Evolutionary conservation across 2,888 invertebrate genomes (phyloP).

Genomic region (Oscheius sp.): DNA sequence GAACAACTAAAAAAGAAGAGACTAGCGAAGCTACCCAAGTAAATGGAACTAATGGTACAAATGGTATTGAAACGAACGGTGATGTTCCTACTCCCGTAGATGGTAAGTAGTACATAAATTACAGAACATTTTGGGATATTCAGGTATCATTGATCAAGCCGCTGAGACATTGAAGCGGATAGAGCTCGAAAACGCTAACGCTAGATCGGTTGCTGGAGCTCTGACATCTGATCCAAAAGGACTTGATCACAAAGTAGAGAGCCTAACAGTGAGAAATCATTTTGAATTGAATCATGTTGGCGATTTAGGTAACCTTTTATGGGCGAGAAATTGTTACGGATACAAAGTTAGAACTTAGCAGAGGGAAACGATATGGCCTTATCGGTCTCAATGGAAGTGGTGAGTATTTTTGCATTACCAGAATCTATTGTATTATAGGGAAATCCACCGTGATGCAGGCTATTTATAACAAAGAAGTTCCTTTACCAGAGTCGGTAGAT

Average conservation of each 20-base stretch:
- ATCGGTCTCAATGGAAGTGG: constrained; percentile 98
- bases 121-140: background rate
- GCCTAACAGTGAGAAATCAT: constrained; percentile 47
- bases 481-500: constrained; percentile 95
- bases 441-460: constrained; percentile 93
- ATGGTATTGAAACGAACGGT: constrained; percentile 27
- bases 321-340: constrained; percentile 95
- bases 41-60: constrained; percentile 38
- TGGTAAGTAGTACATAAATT: constrained; percentile 4
- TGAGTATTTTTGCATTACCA: constrained; percentile 72
- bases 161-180: constrained; percentile 76
- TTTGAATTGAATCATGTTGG: background rate
- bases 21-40: background rate
- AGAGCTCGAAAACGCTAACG: constrained; percentile 87
- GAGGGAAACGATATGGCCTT: constrained; percentile 93
- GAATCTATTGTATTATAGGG: constrained; percentile 76
- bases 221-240: constrained; percentile 94
- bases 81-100: constrained; percentile 15
- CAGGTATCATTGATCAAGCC: constrained; percentile 64
- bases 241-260: constrained; percentile 90
- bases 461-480: constrained; percentile 90
- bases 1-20: constrained; percentile 38
- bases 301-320: constrained; percentile 87
- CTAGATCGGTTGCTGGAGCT: constrained; percentile 92
- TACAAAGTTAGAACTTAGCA: constrained; percentile 94